phyloP scores from a whole-genome alignment of 2,113 vertebrate genomes.

The Pelmatolapia mariae region DNA sequence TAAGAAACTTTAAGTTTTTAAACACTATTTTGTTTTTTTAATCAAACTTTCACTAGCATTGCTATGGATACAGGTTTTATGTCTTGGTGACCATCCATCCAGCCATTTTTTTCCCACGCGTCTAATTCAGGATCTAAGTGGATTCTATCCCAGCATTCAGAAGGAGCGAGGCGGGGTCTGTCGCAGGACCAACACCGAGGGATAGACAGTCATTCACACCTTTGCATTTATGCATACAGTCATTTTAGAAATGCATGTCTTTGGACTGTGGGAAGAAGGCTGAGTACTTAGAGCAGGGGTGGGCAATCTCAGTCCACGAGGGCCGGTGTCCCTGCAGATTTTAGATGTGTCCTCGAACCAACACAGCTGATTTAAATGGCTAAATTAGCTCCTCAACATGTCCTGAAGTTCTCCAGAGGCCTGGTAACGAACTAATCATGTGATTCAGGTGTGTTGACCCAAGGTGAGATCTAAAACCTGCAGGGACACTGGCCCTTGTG shows the following conservation, averaged over 20 bases:
- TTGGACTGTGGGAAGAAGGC: not conserved
- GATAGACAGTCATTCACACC: not conserved
- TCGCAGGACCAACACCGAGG: not conserved
- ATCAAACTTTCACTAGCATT: not conserved
- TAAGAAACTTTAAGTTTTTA: no score
- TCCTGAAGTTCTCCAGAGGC: no score
- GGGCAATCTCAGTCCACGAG: no score
- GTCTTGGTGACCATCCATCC: not conserved
- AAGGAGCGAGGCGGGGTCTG: fast-evolving
- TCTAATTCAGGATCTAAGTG: not conserved
- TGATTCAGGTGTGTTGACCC: no score
- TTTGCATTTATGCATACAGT: not conserved
- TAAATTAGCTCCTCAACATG: no score
- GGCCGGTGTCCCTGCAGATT: no score
- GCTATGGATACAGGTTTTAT: not conserved
- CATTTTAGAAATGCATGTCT: not conserved
- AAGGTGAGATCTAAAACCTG: no score
- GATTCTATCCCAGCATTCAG: not conserved
- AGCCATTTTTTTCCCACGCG: fast-evolving
- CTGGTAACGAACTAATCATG: no score
- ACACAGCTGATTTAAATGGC: no score
- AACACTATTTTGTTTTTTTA: not conserved
- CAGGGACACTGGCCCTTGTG: no score
- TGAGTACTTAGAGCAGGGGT: not conserved
- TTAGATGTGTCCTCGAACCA: no score